A percentile compares a stretch with the other conserved stretches of the same genome.
Conservation (phyloP, 2,888 invertebrate genomes). For the Zeuzera pyrina region DNA sequence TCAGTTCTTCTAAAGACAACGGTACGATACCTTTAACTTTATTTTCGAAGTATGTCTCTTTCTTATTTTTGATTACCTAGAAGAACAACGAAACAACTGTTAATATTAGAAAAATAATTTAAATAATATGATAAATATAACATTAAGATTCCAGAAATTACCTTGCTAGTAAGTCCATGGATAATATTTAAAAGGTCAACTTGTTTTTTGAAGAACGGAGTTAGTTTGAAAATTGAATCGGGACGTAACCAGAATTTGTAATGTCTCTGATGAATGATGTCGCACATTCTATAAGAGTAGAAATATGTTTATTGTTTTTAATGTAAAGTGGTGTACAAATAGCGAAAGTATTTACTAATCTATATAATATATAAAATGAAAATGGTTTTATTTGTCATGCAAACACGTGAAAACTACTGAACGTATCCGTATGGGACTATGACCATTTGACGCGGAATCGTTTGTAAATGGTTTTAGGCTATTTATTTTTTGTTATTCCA, state of each 20-base stretch:
- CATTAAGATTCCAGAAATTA: constrained; percentile 31
- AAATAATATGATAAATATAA: not conserved
- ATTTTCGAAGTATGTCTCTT: constrained; percentile 69
- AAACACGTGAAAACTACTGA: no score
- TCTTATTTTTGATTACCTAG: constrained; percentile 75
- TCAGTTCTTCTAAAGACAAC: constrained; percentile 48
- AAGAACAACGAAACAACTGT: constrained; percentile 9
- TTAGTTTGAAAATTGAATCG: constrained; percentile 80
- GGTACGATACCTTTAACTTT: constrained; percentile 59
- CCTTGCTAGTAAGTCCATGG: constrained; percentile 84
- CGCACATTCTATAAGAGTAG: constrained; percentile 77
- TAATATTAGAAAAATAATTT: not conserved
- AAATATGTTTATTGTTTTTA: no score
- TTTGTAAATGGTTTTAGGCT: no score
- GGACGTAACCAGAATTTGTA: constrained; percentile 82
- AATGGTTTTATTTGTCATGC: no score
- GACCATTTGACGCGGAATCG: no score
- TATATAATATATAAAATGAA: no score
- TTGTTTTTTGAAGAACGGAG: constrained; percentile 80
- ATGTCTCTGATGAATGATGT: constrained; percentile 85
- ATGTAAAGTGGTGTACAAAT: no score
- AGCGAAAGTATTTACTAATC: no score
- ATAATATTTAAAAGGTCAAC: constrained; percentile 78
- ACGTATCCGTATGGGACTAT: no score
- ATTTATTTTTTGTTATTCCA: no score